These are phyloP conservation scores for Eupristina koningsbergeri DNA, from an alignment of 1,140 invertebrate species.

Conservation along the genomic window DNA sequence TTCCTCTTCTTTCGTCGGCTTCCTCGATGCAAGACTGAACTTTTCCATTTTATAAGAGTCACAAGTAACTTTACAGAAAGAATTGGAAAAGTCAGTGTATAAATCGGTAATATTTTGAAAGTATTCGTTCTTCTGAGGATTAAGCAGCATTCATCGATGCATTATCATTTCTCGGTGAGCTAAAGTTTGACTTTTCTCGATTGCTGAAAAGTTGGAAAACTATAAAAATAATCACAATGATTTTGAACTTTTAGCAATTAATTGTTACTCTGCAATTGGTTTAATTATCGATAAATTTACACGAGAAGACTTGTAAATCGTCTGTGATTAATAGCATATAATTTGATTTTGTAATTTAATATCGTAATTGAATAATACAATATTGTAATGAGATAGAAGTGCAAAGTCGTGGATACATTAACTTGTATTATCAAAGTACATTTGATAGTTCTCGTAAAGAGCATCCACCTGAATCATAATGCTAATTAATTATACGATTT, in stretches of 20 bases:
- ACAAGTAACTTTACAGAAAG: not conserved
- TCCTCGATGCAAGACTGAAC: not conserved
- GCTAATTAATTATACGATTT: too few relatives aligned
- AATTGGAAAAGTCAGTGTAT: not conserved
- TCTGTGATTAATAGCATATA: too few relatives aligned
- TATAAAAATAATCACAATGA: too few relatives aligned
- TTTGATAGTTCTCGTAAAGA: too few relatives aligned
- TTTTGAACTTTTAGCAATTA: not conserved
- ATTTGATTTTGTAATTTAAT: too few relatives aligned
- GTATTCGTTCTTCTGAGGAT: not conserved
- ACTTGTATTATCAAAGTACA: too few relatives aligned
- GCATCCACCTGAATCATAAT: too few relatives aligned
- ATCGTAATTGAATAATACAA: too few relatives aligned
- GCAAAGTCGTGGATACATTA: too few relatives aligned
- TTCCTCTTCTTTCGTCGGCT: not conserved
- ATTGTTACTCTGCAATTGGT: not conserved
- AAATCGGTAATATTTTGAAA: not conserved
- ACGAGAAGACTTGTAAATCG: not conserved
- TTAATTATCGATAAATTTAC: not conserved
- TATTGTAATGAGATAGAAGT: too few relatives aligned
- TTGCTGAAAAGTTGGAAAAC: too few relatives aligned
- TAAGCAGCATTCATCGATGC: not conserved
- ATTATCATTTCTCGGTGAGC: too few relatives aligned
- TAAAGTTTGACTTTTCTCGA: not conserved
- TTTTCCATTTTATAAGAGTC: not conserved